Base-by-base conservation (phyloP, 2,888 invertebrate genomes). In the Rotaria sp. region DNA sequence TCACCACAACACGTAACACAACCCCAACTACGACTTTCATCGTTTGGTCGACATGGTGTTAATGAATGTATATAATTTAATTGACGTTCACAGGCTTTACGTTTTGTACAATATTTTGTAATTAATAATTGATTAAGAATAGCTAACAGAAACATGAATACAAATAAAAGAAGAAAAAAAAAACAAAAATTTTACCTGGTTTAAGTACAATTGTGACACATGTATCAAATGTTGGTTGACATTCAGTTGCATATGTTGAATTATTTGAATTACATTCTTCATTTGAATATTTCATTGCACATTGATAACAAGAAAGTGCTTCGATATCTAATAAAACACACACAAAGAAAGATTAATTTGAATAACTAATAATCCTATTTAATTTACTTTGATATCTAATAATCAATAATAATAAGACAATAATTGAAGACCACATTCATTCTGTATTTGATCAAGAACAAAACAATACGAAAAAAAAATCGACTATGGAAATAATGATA, bases 31-130 rank as follows among this genome's bases (percentile, higher is more conserved):
- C 80, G 41, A 18, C 59, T 30, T 75, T 75, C 75, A 15, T 80
- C 45, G 26, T 80, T 80, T 4, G 80, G 80, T 45, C 15, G 80
- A 80, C 80, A 80, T n/a, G 41, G 80, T n/a, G 45, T 35, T 26
- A 45, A 15, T 4, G 80, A 26, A 13, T 80, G 26, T 4, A n/a
- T 80, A 45, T 80, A 45, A 80, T 80, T 80, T 80, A 45, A 15
- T 80, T 80, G 80, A 4, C n/a, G 24, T 45, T 80, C 80, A 45
- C 80, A 80, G 45, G 80, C 80, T 45, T 26, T 45, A 26, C 80
- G 80, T 80, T 80, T 80, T 41, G 80, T 80, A 45, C 80, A 80
- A 45, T 80, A 80, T 45, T 80, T 80, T 41, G 80, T 80, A n/a
- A 80, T 80, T 45, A 80, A 45, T 80, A 80, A 41, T 45, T 80